These are phyloP conservation scores for Drosophila yooni DNA, from an alignment of 2,888 invertebrate genomes.

Conservation along the genomic window DNA sequence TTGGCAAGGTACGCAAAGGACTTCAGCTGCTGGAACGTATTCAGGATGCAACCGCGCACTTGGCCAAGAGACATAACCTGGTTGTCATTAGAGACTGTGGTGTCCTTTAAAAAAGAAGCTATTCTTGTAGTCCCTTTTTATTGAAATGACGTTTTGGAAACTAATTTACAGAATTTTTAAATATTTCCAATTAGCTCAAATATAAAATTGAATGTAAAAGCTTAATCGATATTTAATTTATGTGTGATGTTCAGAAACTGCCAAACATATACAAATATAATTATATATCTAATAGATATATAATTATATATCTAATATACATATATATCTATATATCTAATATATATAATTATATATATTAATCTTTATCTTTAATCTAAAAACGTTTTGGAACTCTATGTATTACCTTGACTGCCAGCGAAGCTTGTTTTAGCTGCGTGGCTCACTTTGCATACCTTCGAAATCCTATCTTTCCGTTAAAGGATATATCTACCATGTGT, in stretches of 20 bases:
- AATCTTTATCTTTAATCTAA: neutral
- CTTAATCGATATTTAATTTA: neutral
- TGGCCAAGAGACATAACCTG: constrained; percentile 65
- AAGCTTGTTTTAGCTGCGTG: neutral
- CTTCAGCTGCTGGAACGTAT: constrained; percentile 72
- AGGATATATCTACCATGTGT: neutral
- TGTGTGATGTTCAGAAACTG: neutral
- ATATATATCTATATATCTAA: no score
- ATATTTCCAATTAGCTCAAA: neutral
- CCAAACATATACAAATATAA: no score
- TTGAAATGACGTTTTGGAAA: neutral
- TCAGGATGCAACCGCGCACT: constrained; percentile 68
- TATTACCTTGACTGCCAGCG: neutral
- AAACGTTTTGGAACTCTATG: neutral
- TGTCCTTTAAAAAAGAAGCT: constrained; percentile 41
- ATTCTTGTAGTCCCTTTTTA: neutral
- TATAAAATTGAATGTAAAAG: constrained; percentile 37
- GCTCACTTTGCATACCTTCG: neutral
- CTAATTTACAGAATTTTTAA: neutral
- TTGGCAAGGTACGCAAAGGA: constrained; percentile 81
- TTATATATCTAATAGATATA: no score
- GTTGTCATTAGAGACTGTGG: constrained; percentile 78
- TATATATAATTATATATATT: no score
- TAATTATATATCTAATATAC: no score
- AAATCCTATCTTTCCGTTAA: neutral